Evolutionary conservation across 1,140 invertebrate species (phyloP).

Genomic region (Platyura marginata): DNA sequence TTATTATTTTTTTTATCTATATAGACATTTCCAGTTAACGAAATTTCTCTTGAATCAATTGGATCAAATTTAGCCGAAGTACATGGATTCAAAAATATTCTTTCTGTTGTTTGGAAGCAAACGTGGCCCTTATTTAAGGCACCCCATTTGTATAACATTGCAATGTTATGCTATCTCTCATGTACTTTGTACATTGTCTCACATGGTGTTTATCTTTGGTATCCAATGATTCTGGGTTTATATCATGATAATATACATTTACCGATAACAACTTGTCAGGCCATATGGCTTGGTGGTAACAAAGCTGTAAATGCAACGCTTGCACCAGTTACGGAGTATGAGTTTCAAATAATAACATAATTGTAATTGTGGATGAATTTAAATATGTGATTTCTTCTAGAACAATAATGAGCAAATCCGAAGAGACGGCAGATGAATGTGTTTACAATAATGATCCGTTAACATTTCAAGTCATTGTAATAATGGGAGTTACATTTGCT

Average conservation of each 20-base stretch:
- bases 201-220: conserved; percentile 27
- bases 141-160: conserved; percentile 28
- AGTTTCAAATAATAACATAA: too few relatives aligned
- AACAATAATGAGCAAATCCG: too few relatives aligned
- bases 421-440: too few relatives aligned
- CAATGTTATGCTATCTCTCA: conserved; percentile 33
- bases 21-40: conserved; percentile 12
- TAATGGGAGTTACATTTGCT: conserved; percentile 14
- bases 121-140: conserved; percentile 28
- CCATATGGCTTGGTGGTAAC: conserved; percentile 8
- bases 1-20: neutral
- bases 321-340: too few relatives aligned
- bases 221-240: conserved; percentile 18
- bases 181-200: conserved; percentile 26
- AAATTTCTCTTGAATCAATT: conserved; percentile 7
- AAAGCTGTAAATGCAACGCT: too few relatives aligned
- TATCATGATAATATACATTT: conserved; percentile 6
- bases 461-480: conserved; percentile 12
- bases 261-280: conserved; percentile 8
- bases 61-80: conserved; percentile 13
- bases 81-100: conserved; percentile 12
- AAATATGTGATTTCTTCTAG: too few relatives aligned
- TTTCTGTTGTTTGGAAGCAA: conserved; percentile 26
- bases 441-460: too few relatives aligned
- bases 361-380: too few relatives aligned